These are phyloP conservation scores for Chaetorhynchus papuensis DNA, from an alignment of 2,113 vertebrate genomes.

Conservation along the genomic window DNA sequence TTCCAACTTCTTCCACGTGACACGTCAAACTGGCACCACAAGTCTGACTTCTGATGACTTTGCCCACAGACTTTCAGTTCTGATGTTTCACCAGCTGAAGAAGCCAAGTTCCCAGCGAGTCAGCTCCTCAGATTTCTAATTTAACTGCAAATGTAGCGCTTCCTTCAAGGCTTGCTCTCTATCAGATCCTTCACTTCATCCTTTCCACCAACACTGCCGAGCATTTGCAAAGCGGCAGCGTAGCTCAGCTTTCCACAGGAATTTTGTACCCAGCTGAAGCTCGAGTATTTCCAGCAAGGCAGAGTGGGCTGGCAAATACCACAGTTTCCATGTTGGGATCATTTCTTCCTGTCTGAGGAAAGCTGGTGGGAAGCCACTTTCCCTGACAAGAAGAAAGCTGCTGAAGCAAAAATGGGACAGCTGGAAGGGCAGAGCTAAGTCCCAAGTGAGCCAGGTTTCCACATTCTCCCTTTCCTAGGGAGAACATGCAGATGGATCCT, in stretches of 20 bases:
- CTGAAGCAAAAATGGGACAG: background rate
- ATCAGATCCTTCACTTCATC: background rate
- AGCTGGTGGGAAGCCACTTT: slow-evolving; percentile 20
- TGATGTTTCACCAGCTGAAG: background rate
- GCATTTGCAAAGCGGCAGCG: background rate
- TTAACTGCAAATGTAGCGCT: background rate
- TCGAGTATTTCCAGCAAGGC: slow-evolving; percentile 14
- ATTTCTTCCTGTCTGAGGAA: slow-evolving; percentile 27
- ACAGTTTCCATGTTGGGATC: slow-evolving; percentile 14
- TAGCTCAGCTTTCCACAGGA: background rate
- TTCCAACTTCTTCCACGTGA: background rate
- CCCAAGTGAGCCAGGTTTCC: background rate
- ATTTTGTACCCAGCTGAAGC: slow-evolving; percentile 33
- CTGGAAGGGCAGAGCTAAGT: background rate
- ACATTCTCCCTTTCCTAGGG: background rate
- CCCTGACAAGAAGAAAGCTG: background rate
- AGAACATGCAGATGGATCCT: background rate
- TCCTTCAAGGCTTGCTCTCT: background rate
- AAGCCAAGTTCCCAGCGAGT: background rate
- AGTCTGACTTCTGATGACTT: background rate
- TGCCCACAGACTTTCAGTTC: background rate
- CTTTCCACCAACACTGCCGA: background rate
- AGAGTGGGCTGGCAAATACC: slow-evolving; percentile 43
- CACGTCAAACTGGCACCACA: background rate
- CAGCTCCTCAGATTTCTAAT: background rate